Evolutionary conservation across 2,888 invertebrate genomes (phyloP).

Genomic region (Crematogaster levior): DNA sequence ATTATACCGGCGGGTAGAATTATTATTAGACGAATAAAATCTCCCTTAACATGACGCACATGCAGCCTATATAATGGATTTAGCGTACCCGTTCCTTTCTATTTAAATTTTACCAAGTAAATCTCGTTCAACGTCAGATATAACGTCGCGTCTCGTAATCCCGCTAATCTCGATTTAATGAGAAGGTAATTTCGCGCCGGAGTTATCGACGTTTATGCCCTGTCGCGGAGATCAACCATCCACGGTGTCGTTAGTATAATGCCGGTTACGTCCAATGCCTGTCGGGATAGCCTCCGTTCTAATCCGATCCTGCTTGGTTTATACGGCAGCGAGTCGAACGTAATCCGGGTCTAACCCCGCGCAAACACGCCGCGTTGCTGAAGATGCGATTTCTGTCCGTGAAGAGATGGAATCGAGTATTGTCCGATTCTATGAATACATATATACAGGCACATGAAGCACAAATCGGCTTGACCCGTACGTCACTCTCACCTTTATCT

Average conservation of each 20-base stretch:
- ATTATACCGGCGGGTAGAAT: neutral
- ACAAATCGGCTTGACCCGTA: neutral
- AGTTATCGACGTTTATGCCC: slow-evolving; percentile 42
- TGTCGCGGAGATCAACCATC: slow-evolving; percentile 61
- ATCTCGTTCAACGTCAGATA: slow-evolving; percentile 6
- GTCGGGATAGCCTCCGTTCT: slow-evolving; percentile 60
- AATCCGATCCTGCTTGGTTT: slow-evolving; percentile 72
- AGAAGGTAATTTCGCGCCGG: slow-evolving; percentile 43
- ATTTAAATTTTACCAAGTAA: slow-evolving; percentile 11
- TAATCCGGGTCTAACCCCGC: slow-evolving; percentile 66
- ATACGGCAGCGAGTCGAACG: slow-evolving; percentile 67
- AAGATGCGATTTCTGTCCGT: slow-evolving; percentile 40
- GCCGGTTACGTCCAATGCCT: slow-evolving; percentile 58
- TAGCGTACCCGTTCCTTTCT: neutral
- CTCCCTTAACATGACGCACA: neutral
- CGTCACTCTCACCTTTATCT: neutral
- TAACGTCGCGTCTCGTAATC: slow-evolving; percentile 19
- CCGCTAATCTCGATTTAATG: slow-evolving; percentile 49
- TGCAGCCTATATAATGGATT: neutral
- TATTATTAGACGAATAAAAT: slow-evolving; percentile 37
- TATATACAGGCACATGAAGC: neutral
- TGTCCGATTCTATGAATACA: neutral
- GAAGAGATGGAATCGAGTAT: slow-evolving; percentile 19
- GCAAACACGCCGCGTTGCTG: slow-evolving; percentile 40
- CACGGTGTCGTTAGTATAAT: slow-evolving; percentile 52